These are phyloP conservation scores for Contarinia nasturtii DNA, from an alignment of 1,140 invertebrate species.

Conservation along the genomic window DNA sequence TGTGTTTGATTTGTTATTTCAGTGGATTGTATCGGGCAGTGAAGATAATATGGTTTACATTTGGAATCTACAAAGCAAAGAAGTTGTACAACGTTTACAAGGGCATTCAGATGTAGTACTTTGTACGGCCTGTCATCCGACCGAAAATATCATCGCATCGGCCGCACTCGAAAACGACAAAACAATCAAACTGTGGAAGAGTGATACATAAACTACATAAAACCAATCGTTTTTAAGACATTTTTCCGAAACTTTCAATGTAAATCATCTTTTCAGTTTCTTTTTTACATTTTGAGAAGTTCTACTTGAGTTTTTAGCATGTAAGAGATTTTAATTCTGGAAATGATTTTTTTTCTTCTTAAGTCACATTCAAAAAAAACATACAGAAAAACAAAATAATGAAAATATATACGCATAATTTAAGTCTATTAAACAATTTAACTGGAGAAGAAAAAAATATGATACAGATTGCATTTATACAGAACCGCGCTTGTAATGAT, in stretches of 20 bases:
- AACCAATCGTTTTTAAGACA: background rate
- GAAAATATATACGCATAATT: too few relatives aligned
- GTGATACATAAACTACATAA: constrained; percentile 57
- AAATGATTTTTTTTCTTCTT: too few relatives aligned
- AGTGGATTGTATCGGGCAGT: constrained; percentile 99
- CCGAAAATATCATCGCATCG: constrained; percentile 97
- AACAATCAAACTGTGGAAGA: constrained; percentile 98
- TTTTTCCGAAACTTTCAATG: background rate
- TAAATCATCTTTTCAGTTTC: background rate
- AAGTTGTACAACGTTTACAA: constrained; percentile 93
- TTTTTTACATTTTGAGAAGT: too few relatives aligned
- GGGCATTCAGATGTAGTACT: constrained; percentile 96
- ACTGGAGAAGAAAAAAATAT: too few relatives aligned
- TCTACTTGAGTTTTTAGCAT: too few relatives aligned
- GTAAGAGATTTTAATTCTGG: too few relatives aligned
- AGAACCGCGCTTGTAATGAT: too few relatives aligned
- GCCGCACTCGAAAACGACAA: constrained; percentile 97
- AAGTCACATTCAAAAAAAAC: too few relatives aligned
- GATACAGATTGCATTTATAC: too few relatives aligned
- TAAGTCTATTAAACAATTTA: too few relatives aligned
- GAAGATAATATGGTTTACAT: constrained; percentile 99
- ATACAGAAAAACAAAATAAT: too few relatives aligned
- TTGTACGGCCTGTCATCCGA: constrained; percentile 96
- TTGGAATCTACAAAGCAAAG: constrained; percentile 99
- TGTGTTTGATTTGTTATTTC: background rate